A percentile compares a stretch with the other conserved stretches of the same genome.
phyloP scores from a whole-genome alignment of 2,113 vertebrate species.

The Pelmatolapia mariae region DNA sequence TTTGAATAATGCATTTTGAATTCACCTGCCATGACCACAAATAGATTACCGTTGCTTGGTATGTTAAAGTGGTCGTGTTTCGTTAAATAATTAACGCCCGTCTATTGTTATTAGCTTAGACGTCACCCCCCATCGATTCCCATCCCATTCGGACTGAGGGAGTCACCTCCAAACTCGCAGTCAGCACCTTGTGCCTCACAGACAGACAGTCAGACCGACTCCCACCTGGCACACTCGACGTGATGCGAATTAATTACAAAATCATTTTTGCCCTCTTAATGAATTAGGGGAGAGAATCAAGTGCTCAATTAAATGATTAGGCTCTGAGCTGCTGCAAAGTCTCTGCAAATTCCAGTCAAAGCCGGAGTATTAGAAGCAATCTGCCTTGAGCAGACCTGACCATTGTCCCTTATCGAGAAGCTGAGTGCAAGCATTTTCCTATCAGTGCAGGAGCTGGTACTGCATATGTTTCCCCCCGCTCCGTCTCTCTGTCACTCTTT shows the following conservation, averaged over 20 bases:
- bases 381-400: conserved; percentile 64
- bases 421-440: conserved; percentile 51
- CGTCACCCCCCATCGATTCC: conserved; percentile 33
- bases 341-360: conserved; percentile 58
- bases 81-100: conserved; percentile 15
- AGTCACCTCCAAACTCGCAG: conserved; percentile 48
- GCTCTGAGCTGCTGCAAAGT: conserved; percentile 55
- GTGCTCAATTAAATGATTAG: conserved; percentile 74
- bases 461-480: conserved; percentile 48
- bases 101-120: conserved; percentile 24
- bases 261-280: conserved; percentile 60
- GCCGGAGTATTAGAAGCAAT: conserved; percentile 63
- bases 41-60: neutral
- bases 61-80: neutral
- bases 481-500: conserved; percentile 44
- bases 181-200: conserved; percentile 19
- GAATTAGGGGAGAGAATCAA: conserved; percentile 65
- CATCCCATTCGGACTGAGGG: conserved; percentile 18
- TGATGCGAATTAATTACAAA: conserved; percentile 58
- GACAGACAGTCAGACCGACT: conserved; percentile 27
- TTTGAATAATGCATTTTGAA: neutral
- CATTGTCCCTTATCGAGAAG: conserved; percentile 60
- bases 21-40: neutral
- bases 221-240: conserved; percentile 48
- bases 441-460: conserved; percentile 46